Evolutionary conservation across 92 coral and sea anemone genomes (phyloP).

Genomic region (Palythoa grandis): DNA sequence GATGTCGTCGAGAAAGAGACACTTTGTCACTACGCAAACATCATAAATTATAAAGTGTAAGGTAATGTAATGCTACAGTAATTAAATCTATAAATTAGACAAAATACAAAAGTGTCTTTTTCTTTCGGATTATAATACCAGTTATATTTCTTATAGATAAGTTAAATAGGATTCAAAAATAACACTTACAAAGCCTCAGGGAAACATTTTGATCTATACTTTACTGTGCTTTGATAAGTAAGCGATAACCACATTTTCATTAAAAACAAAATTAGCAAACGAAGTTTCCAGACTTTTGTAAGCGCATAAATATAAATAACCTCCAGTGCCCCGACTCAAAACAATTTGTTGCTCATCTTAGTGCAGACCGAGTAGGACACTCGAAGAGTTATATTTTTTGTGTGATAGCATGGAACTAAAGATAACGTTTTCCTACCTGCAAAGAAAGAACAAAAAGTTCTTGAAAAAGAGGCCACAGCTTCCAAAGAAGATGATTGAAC

Average conservation of each 20-base stretch:
- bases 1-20: no score
- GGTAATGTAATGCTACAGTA: no score
- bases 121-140: no score
- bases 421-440: not conserved
- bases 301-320: not conserved
- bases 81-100: no score
- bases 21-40: no score
- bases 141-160: no score
- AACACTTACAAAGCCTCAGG: no score
- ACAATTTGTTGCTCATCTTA: not conserved
- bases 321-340: not conserved
- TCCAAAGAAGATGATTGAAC: not conserved
- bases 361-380: not conserved
- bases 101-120: no score
- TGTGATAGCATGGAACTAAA: not conserved
- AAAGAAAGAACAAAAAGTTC: not conserved
- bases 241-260: not conserved
- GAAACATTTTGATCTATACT: no score
- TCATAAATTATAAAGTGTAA: no score
- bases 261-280: not conserved
- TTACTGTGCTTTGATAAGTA: not conserved
- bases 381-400: not conserved
- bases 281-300: not conserved
- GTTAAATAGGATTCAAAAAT: no score
- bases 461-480: not conserved